These are phyloP conservation scores for Spondyliosoma cantharus DNA, from an alignment of 2,797 vertebrate species.

Conservation along the genomic window DNA sequence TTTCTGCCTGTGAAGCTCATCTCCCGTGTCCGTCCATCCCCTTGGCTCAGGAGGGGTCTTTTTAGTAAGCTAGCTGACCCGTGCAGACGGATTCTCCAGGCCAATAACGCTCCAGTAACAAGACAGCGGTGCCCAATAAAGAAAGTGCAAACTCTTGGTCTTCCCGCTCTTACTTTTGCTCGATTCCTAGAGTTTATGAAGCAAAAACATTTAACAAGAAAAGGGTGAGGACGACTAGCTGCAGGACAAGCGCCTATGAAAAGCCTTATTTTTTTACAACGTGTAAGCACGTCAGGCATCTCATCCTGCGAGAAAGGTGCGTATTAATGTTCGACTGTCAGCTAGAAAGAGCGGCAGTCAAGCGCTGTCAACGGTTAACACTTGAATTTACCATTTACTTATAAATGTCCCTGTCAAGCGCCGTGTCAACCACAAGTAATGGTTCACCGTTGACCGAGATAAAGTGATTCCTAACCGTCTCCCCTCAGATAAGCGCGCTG, in stretches of 20 bases:
- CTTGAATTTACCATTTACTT: not conserved
- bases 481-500: not conserved
- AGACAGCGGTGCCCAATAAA: slow-evolving; percentile 44
- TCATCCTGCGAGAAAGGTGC: not conserved
- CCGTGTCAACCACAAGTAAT: not conserved
- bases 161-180: slow-evolving; percentile 5
- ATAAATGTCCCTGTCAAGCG: not conserved
- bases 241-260: not conserved
- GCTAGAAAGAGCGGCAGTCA: not conserved
- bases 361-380: not conserved
- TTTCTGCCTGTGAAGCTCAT: slow-evolving; percentile 48
- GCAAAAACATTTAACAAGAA: not conserved
- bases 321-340: not conserved
- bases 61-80: slow-evolving; percentile 59
- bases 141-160: slow-evolving; percentile 9
- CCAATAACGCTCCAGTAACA: slow-evolving; percentile 43
- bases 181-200: not conserved
- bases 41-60: slow-evolving; percentile 50
- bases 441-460: not conserved
- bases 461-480: not conserved
- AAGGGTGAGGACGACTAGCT: not conserved
- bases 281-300: not conserved
- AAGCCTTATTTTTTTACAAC: not conserved
- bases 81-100: slow-evolving; percentile 9
- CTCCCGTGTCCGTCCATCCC: slow-evolving; percentile 39